These are phyloP conservation scores for Phrynocephalus versicolor DNA, from an alignment of 2,113 vertebrate species.

Conservation along the genomic window DNA sequence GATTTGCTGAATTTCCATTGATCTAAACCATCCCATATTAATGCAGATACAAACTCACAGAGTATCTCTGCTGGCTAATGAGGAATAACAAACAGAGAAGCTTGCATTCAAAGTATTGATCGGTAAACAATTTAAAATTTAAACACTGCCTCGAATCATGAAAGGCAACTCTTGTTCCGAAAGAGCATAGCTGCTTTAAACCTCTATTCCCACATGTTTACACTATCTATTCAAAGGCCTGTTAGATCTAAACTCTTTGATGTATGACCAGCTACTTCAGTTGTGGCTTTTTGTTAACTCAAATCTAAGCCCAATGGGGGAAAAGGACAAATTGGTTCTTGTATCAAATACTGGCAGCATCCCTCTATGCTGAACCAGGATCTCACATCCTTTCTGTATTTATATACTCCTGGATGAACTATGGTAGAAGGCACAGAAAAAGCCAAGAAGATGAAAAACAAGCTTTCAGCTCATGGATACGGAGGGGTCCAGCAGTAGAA, in stretches of 20 bases:
- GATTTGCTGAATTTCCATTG: neutral
- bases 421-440: neutral
- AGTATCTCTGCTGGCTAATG: accelerated
- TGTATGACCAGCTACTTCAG: constrained; percentile 59
- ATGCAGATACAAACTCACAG: neutral
- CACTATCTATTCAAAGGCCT: constrained; percentile 65
- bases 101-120: constrained; percentile 31
- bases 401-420: neutral
- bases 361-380: constrained; percentile 29
- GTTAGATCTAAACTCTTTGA: constrained; percentile 71
- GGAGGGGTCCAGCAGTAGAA: too few relatives aligned
- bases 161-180: constrained; percentile 29
- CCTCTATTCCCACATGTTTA: constrained; percentile 63
- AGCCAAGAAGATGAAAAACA: neutral
- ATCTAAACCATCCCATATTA: neutral
- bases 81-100: constrained; percentile 18
- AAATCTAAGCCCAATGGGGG: constrained; percentile 56
- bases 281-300: constrained; percentile 62
- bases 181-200: constrained; percentile 52
- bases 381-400: constrained; percentile 20
- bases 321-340: constrained; percentile 65
- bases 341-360: constrained; percentile 59
- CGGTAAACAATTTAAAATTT: constrained; percentile 54
- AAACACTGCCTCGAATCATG: constrained; percentile 31
- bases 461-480: neutral